These are phyloP conservation scores for Grallaria varia DNA, from an alignment of 2,113 vertebrate genomes.

Conservation along the genomic window DNA sequence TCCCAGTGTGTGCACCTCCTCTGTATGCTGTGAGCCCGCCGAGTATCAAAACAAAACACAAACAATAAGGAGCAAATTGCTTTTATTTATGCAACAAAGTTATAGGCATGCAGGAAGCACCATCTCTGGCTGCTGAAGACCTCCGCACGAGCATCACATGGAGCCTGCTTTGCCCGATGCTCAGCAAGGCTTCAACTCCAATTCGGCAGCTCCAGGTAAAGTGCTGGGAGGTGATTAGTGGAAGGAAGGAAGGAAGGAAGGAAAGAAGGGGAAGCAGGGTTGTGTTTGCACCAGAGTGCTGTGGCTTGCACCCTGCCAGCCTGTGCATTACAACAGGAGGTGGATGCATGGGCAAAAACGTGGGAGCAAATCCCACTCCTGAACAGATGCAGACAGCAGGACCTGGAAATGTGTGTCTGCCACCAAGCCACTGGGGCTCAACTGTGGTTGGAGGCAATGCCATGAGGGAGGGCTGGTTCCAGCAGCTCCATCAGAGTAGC, in stretches of 20 bases:
- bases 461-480: neutral
- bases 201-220: neutral
- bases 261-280: neutral
- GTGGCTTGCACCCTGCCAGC: neutral
- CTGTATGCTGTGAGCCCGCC: neutral
- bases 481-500: neutral
- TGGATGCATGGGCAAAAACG: neutral
- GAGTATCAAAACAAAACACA: neutral
- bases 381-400: neutral
- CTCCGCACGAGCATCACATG: neutral
- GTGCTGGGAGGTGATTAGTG: fast-evolving
- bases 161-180: neutral
- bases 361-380: neutral
- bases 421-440: neutral
- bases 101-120: neutral
- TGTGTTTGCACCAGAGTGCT: neutral
- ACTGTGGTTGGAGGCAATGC: too few species aligned
- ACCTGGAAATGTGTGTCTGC: neutral
- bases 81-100: constrained; percentile 13
- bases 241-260: neutral
- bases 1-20: neutral
- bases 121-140: neutral
- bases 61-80: neutral
- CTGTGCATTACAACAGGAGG: neutral
- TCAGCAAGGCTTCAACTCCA: neutral